phyloP scores from a whole-genome alignment of 2,888 invertebrate genomes.

The Embidobia sp. region DNA sequence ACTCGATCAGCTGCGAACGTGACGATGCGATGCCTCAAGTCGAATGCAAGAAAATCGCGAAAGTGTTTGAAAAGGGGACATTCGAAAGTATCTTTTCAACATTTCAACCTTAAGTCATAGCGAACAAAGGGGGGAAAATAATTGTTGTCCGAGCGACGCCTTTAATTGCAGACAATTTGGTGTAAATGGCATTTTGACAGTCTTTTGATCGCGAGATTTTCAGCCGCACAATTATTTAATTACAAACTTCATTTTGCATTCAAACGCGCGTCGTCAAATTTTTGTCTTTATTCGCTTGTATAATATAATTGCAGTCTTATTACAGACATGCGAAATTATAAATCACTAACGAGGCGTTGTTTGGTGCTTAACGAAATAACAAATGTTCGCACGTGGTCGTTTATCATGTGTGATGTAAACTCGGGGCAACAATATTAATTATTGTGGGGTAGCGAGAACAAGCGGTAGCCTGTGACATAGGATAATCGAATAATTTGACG shows the following conservation, averaged over 20 bases:
- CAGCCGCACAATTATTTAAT: too few species aligned
- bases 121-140: not conserved
- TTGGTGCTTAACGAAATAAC: conserved; percentile 46
- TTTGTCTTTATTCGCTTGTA: too few species aligned
- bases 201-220: too few species aligned
- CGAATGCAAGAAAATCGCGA: conserved; percentile 36
- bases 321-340: conserved; percentile 11
- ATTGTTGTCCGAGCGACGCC: too few species aligned
- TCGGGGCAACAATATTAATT: conserved; percentile 69
- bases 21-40: conserved; percentile 44
- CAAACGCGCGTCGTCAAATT: too few species aligned
- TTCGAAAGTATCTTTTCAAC: conserved; percentile 43
- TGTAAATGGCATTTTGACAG: too few species aligned
- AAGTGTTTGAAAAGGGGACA: conserved; percentile 42
- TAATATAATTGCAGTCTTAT: not conserved
- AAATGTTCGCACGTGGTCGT: conserved; percentile 49
- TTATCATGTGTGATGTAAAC: conserved; percentile 58
- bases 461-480: conserved; percentile 50
- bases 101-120: not conserved
- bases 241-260: too few species aligned
- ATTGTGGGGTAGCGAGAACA: conserved; percentile 60
- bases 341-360: conserved; percentile 23
- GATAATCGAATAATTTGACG: conserved; percentile 71
- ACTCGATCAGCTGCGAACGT: conserved; percentile 67
- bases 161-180: too few species aligned